Evolutionary conservation across 2,113 vertebrate species (phyloP), one percentile per base, ranked within the genome.

Genomic region (Hystrix brachyura): DNA sequence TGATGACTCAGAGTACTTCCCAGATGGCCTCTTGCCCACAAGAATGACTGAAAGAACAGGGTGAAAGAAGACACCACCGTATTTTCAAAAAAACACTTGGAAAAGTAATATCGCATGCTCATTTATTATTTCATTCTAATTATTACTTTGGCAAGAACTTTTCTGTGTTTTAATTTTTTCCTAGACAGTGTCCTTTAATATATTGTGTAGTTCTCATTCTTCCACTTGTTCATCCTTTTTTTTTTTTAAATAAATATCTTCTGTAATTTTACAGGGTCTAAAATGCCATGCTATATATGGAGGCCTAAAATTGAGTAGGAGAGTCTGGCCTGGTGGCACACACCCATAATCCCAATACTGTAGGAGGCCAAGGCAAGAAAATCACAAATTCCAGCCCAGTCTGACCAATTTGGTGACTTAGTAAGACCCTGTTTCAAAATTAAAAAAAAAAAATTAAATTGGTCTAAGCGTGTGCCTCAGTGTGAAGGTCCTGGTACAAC

Each of bases 1-100:
- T 87, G 51, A 23, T 80, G 5, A 80, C 83, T 25, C 51, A 18
- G 60, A 82, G n/a, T 80, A 18, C 64, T 97, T 65, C 46, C 38
- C 51, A 87, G 1, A n/a, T 67, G 87, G 64, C 27, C 55, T 23
- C 13, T 7, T 43, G 48, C 46, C 62, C 65, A 67, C 32, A 18
- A 71, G 64, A 86, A 94, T 29, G 34, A 5, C 76, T 60, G 38
- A 87, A 38, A 69, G 18, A 65, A 59, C 21, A 84, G 29, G 34
- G 5, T 18, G 25, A 83, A 90, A 62, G 9, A 80, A 93, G 79
- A 76, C 14, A 38, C 57, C 12, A 27, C 7, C 67, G 15, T 34
- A 85, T 90, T 96, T 91, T 82, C 2, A n/a, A 87, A 82, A 72
- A 46, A 72, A 3, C 19, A 60, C 11, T 94, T 97, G 14, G 3